Evolutionary conservation across 1,140 invertebrate genomes (phyloP).

Genomic region (Bombus turneri): DNA sequence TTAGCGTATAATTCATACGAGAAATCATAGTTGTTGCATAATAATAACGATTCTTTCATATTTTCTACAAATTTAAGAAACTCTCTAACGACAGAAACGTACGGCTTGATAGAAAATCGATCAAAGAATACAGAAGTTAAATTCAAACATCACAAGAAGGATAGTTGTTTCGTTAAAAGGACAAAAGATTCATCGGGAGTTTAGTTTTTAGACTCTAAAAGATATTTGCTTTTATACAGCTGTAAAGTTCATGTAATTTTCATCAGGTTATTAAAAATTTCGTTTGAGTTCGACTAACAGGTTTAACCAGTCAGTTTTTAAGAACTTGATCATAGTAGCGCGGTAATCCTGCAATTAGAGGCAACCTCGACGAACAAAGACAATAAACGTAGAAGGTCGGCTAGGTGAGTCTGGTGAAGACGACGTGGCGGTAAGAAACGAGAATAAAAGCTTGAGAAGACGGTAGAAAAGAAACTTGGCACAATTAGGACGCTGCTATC

Average conservation of each 20-base stretch:
- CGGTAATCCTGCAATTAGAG: slow-evolving; percentile 28
- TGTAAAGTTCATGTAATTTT: not conserved
- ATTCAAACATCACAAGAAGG: too few species aligned
- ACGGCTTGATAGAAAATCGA: too few species aligned
- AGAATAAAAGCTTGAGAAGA: not conserved
- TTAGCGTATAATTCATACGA: too few species aligned
- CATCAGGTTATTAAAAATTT: not conserved
- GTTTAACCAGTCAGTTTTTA: not conserved
- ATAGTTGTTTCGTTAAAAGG: too few species aligned
- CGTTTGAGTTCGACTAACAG: not conserved
- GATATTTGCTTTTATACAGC: too few species aligned
- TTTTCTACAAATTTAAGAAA: too few species aligned
- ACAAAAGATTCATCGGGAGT: too few species aligned
- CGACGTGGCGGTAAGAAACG: not conserved
- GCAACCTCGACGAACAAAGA: slow-evolving; percentile 17
- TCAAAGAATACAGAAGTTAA: too few species aligned
- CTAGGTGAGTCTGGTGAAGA: not conserved
- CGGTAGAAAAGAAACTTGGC: slow-evolving; percentile 37
- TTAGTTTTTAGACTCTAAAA: too few species aligned
- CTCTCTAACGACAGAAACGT: too few species aligned
- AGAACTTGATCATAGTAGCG: not conserved
- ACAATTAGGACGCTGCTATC: slow-evolving; percentile 38
- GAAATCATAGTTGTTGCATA: too few species aligned
- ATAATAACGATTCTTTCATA: too few species aligned
- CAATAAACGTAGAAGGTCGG: slow-evolving; percentile 3